These are phyloP conservation scores for Sciurus vulgaris DNA, from an alignment of 2,797 vertebrate genomes.

Conservation along the genomic window DNA sequence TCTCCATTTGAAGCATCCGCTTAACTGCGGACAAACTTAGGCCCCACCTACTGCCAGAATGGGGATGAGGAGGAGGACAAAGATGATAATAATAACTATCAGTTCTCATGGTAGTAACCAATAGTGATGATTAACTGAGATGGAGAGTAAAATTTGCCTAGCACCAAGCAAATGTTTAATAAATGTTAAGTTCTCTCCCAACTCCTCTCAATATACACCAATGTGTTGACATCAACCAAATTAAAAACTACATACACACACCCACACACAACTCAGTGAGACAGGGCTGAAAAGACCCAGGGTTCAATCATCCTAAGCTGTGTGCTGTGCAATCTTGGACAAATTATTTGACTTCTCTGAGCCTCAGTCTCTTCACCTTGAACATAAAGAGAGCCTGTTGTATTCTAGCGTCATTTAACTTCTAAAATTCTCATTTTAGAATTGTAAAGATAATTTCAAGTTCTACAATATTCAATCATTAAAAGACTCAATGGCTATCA, in stretches of 20 bases:
- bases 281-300: not conserved
- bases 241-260: not conserved
- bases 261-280: not conserved
- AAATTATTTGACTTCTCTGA: not conserved
- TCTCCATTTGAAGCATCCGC: not conserved
- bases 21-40: not conserved
- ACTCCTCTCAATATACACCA: not conserved
- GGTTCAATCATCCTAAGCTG: not conserved
- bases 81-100: not conserved
- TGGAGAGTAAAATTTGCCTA: not conserved
- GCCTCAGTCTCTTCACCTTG: not conserved
- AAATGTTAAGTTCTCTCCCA: not conserved
- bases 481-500: not conserved
- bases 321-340: not conserved
- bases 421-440: not conserved
- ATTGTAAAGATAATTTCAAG: slow-evolving; percentile 6
- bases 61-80: rapidly evolving
- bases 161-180: not conserved
- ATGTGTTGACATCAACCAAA: not conserved
- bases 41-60: not conserved
- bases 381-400: not conserved
- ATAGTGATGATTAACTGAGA: not conserved
- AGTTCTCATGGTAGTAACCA: not conserved
- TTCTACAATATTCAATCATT: slow-evolving; percentile 34
- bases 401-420: not conserved